Evolutionary conservation across 2,113 vertebrate genomes (phyloP), one percentile per base, ranked within the genome.

Genomic region (Asarcornis scutulata): DNA sequence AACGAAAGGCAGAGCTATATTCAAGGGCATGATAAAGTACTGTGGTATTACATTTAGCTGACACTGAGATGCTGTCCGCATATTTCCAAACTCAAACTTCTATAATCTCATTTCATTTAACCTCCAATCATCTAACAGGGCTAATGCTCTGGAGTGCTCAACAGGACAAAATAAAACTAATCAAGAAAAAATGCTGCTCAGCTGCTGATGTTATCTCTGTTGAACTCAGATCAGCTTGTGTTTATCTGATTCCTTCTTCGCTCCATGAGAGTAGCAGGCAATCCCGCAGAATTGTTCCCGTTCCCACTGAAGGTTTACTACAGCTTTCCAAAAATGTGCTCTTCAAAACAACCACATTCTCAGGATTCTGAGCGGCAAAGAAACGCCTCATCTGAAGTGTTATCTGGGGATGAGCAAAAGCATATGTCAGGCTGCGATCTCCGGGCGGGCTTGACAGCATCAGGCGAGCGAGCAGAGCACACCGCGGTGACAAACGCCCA

Each of bases 391-490:
- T 15, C 48, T 6, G 0, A 67, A 86, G 72, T 58, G 17, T 93
- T 86, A 64, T 78, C 74, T 48, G 32, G 60, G 83, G 72, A 73
- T 74, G 59, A 94, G 38, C 46, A 60, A 83, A 77, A 94, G 56
- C 53, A 38, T 5, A 3, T 13, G 60, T 50, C 72, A 71, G 87
- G 55, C 22, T 81, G 81, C 81, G 66, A 26, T 36, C 77, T 71
- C 83, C 21, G 31, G 67, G 31, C 22, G 34, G 60, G 53, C 26
- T 50, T 53, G 42, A 34, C 34, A 63, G 34, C 14, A 1, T 23
- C 58, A 66, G 64, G 68, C 40, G 63, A 94, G 68, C 1, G 1
- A 7, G 1, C 0, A 0, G 17, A 17, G 66, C 7, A 36, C 21
- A 9, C 52, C 2, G 18, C 5, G 1, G 42, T 34, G 20, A 78